Evolutionary conservation across 2,113 vertebrate species (phyloP), one percentile per base, ranked within the genome.

Genomic region (Xenopus laevis): DNA sequence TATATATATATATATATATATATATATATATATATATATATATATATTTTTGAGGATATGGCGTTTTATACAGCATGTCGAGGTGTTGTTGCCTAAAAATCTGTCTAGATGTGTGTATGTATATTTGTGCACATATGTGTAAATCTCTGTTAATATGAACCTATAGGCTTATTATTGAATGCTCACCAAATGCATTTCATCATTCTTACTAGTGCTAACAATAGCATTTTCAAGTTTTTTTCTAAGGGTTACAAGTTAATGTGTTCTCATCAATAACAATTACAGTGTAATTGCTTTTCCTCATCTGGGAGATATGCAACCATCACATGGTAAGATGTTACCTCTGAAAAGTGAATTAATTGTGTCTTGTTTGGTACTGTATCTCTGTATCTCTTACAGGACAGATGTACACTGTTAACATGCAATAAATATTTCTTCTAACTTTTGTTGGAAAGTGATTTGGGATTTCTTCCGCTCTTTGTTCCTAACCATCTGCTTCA

Each of bases 381-480:
- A 77, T 77, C 67, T 76, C 44, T 70, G 74, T 77, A 77, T 77
- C 67, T 76, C 74, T 77, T 69, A 64, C 74, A 77, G 67, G 74
- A 77, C 74, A 77, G 74, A 65, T 69, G 74, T 64, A 77, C 66
- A 76, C 74, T 75, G 73, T 75, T 75, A 77, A 77, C 74, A 70
- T 53, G 66, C 67, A 77, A 77, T 77, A 77, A 77, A 77, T 77
- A 70, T 69, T 64, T 69, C 46, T 46, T 57, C 74, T 70, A 60
- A 57, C 74, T 69, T 70, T 59, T 77, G 66, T 77, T 69, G 55
- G 62, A 18, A n/a, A 46, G 74, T 70, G 74, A 64, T 70, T 77
- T 77, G 74, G 74, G 74, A 77, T 70, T 77, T 77, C 74, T 77
- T 77, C 52, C 64, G 67, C 70, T 77, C 74, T 77, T 77, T 77